Percentiles rank a stretch among this genome's conserved stretches.
phyloP scores from a whole-genome alignment of 2,888 invertebrate species.

The Tridacna gigas region DNA sequence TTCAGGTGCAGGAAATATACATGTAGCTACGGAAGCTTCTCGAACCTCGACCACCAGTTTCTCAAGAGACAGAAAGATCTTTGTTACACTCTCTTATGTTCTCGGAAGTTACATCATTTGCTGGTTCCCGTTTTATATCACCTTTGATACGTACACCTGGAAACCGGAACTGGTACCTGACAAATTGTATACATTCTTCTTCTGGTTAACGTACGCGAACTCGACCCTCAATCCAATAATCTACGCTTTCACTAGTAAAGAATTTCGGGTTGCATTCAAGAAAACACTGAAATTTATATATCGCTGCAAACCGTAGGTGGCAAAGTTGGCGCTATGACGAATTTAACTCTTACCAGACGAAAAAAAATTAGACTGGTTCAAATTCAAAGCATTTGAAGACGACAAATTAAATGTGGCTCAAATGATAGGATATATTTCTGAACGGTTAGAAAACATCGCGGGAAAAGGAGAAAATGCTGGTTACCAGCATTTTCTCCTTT shows the following conservation, averaged over 20 bases:
- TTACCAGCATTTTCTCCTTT: slow-evolving; percentile 5
- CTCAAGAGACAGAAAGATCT: slow-evolving; percentile 57
- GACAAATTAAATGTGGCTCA: too few relatives aligned
- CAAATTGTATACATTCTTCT: slow-evolving; percentile 65
- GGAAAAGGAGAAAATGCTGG: slow-evolving; percentile 12
- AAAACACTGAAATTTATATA: slow-evolving; percentile 47
- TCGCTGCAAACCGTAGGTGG: slow-evolving; percentile 16
- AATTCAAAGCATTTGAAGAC: too few relatives aligned
- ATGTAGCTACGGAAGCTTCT: neutral
- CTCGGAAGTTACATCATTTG: slow-evolving; percentile 61
- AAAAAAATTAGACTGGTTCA: too few relatives aligned
- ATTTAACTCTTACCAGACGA: too few relatives aligned
- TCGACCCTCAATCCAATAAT: slow-evolving; percentile 68
- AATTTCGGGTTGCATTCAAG: slow-evolving; percentile 60
- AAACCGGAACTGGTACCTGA: slow-evolving; percentile 63
- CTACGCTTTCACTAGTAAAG: slow-evolving; percentile 67
- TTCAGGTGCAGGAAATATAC: neutral
- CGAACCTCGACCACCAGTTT: neutral
- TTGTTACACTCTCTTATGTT: slow-evolving; percentile 66
- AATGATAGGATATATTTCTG: too few relatives aligned
- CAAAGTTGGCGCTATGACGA: neutral
- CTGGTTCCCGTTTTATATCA: slow-evolving; percentile 70
- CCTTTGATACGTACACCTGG: slow-evolving; percentile 68
- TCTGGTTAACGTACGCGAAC: slow-evolving; percentile 69
- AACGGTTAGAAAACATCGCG: neutral